Evolutionary conservation across 2,797 vertebrate species (phyloP), one percentile per base, ranked within the genome.

Genomic region (Phrynocephalus guinanensis): DNA sequence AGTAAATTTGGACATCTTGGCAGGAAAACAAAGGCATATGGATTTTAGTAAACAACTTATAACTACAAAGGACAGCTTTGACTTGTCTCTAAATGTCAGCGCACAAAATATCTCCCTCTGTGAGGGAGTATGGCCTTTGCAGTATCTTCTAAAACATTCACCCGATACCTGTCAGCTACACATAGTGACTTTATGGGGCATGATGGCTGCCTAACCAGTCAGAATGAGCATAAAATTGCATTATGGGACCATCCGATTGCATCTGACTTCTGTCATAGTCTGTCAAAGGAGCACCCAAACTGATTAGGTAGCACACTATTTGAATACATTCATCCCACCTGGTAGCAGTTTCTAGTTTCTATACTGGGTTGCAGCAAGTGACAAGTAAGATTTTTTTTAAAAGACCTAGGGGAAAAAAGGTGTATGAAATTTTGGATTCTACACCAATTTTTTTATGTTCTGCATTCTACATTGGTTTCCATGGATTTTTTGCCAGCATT

Each of bases 1-100:
- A 8, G 50, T 16, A 79, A 24, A 7, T 56, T 76, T 13, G 68
- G 63, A 30, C 20, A 22, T 20, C 60, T 15, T 94, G 90, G 82
- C 91, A 91, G 81, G 30, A 9, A 86, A 86, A 82, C 84, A 84
- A 89, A 16, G 81, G n/a, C 48, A 0, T 78, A 85, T 89, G 72
- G 86, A 38, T 91, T 93, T 84, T 88, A 91, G 71, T 91, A 92
- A 95, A 90, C 84, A 91, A 86, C 91, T 95, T 95, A 85, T 92
- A 94, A 93, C 72, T 90, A 94, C 68, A 90, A 91, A 95, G 33
- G 73, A 71, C 88, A 95, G 94, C 78, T 95, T 94, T 86, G 88
- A 73, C 90, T 90, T 92, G 50, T 90, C 94, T 93, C 85, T 85
- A 93, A 96, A 96, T 93, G 89, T 95, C 92, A 95, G 38, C 90